Conservation (phyloP, 2,797 vertebrate genomes). For the Adrianichthys oophorus region DNA sequence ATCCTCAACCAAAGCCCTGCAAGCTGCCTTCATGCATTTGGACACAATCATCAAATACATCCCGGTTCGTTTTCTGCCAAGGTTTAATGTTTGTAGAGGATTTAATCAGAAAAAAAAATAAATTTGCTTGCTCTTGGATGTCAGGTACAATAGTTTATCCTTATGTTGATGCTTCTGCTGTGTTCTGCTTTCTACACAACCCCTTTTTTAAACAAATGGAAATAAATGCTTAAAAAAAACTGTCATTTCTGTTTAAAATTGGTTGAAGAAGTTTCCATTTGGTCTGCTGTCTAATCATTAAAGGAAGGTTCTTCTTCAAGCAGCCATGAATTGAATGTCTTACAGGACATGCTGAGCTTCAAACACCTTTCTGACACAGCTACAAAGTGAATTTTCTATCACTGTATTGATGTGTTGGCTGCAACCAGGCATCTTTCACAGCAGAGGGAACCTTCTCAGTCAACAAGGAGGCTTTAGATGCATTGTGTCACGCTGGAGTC, state of each 20-base stretch:
- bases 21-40: slow-evolving; percentile 60
- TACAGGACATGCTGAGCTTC: slow-evolving; percentile 45
- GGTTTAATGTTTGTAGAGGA: slow-evolving; percentile 71
- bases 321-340: slow-evolving; percentile 37
- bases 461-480: slow-evolving; percentile 39
- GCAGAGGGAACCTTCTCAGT: slow-evolving; percentile 37
- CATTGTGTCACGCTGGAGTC: slow-evolving; percentile 43
- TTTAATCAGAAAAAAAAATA: slow-evolving; percentile 70
- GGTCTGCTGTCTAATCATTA: slow-evolving; percentile 22
- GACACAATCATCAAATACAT: slow-evolving; percentile 69
- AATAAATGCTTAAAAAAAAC: slow-evolving; percentile 29
- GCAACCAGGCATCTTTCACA: slow-evolving; percentile 32
- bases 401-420: slow-evolving; percentile 42
- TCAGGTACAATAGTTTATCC: slow-evolving; percentile 65
- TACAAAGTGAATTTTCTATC: slow-evolving; percentile 70
- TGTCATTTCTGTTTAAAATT: slow-evolving; percentile 37
- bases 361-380: slow-evolving; percentile 52
- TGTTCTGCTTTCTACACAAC: slow-evolving; percentile 23
- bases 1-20: slow-evolving; percentile 61
- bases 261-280: slow-evolving; percentile 11
- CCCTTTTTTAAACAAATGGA: slow-evolving; percentile 39
- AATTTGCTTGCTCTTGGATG: slow-evolving; percentile 68
- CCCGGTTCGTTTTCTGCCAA: slow-evolving; percentile 63
- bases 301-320: slow-evolving; percentile 39
- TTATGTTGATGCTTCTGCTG: slow-evolving; percentile 33